Evolutionary conservation across 2,113 vertebrate species (phyloP).

Genomic region (Plestiodon gilberti): DNA sequence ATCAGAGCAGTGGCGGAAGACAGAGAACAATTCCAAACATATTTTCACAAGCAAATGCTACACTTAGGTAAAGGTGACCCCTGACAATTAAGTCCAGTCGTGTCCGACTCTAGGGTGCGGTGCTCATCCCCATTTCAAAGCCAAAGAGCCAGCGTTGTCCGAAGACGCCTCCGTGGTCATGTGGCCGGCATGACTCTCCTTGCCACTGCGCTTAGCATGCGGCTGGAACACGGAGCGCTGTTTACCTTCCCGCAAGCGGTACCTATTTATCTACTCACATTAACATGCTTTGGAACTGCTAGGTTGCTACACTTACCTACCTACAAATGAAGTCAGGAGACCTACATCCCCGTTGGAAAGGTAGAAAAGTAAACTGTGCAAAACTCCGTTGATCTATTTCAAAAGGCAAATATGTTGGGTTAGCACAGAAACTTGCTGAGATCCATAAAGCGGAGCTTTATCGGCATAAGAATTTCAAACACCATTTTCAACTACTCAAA

Average conservation of each 20-base stretch:
- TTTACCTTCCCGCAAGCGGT: no score
- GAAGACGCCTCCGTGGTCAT: no score
- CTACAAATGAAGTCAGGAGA: neutral
- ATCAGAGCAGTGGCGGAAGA: neutral
- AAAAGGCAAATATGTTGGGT: slow-evolving; percentile 10
- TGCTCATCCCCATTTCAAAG: no score
- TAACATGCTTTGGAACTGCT: no score
- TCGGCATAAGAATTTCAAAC: neutral
- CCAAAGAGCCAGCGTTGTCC: no score
- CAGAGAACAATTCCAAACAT: neutral
- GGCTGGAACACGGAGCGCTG: no score
- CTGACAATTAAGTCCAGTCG: no score
- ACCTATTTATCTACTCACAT: no score
- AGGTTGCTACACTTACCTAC: neutral
- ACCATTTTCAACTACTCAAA: neutral
- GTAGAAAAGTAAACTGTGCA: slow-evolving; percentile 18
- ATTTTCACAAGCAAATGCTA: accelerated
- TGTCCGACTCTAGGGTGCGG: no score
- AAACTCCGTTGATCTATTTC: neutral
- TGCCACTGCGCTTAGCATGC: no score
- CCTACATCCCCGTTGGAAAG: neutral
- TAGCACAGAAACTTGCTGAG: slow-evolving; percentile 18
- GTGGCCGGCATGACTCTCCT: no score
- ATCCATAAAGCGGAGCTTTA: neutral
- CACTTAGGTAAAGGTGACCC: no score